Evolutionary conservation across 2,113 vertebrate species (phyloP).

Genomic region (Gavia stellata): DNA sequence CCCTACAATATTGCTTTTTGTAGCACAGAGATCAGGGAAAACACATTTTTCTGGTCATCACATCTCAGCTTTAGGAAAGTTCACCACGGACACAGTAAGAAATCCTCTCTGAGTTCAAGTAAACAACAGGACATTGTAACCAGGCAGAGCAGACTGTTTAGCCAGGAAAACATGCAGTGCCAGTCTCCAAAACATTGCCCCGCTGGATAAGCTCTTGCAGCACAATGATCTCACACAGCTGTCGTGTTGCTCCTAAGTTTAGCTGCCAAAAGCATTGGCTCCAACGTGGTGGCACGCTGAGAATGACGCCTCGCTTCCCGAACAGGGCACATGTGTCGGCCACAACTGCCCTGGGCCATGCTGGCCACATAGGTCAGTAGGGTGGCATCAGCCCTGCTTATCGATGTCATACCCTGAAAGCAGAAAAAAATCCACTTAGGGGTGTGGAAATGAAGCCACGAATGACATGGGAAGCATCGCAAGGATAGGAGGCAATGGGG

Average conservation of each 20-base stretch:
- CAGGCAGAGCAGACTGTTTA: neutral
- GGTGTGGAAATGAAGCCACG: neutral
- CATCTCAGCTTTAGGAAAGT: neutral
- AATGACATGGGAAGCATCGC: fast-evolving
- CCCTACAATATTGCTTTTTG: neutral
- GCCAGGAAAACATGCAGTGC: neutral
- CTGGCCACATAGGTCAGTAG: neutral
- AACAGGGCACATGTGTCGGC: fast-evolving
- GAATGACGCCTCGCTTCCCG: fast-evolving
- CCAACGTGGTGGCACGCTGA: fast-evolving
- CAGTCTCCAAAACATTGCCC: neutral
- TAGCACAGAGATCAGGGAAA: neutral
- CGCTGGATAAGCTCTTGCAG: neutral
- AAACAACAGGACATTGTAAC: constrained; percentile 30
- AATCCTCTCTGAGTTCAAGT: neutral
- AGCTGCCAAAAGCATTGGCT: neutral
- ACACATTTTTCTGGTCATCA: neutral
- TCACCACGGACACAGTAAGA: neutral
- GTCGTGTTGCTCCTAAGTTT: neutral
- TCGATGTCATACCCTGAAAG: neutral
- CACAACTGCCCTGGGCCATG: fast-evolving
- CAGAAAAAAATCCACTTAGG: neutral
- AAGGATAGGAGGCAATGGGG: neutral
- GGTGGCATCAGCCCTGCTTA: neutral
- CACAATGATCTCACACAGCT: constrained; percentile 27